phyloP scores from a whole-genome alignment of 2,113 vertebrate species.

The Gnathonemus longibarbis region DNA sequence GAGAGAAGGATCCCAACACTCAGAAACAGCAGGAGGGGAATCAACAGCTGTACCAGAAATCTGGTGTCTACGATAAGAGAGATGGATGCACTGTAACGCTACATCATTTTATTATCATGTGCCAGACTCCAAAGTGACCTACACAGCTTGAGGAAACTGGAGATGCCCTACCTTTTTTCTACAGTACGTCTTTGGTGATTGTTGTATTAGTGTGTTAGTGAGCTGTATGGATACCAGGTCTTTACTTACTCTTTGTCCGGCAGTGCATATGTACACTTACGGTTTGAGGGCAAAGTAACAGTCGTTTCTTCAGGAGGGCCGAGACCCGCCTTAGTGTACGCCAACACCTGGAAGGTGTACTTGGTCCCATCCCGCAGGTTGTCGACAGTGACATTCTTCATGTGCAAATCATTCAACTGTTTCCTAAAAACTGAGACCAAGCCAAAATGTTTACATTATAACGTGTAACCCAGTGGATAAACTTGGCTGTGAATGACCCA shows the following conservation, averaged over 20 bases:
- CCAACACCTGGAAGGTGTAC: conserved; percentile 36
- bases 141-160: neutral
- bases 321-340: neutral
- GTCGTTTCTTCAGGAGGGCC: neutral
- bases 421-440: conserved; percentile 29
- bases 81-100: neutral
- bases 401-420: conserved; percentile 29
- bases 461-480: neutral
- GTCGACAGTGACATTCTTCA: conserved; percentile 38
- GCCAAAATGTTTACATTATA: neutral
- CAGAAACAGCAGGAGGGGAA: conserved; percentile 40
- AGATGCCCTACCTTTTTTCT: neutral
- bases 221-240: neutral
- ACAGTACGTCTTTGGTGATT: neutral
- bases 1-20: conserved; percentile 37
- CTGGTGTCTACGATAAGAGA: conserved; percentile 29
- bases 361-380: conserved; percentile 31
- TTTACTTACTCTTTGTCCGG: neutral
- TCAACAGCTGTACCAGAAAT: conserved; percentile 30
- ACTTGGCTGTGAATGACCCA: neutral
- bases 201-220: neutral
- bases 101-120: neutral
- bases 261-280: neutral
- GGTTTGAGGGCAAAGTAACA: neutral
- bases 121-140: neutral